phyloP scores from a whole-genome alignment of 2,113 vertebrate genomes.

The Forbesichthys papilliferus region DNA sequence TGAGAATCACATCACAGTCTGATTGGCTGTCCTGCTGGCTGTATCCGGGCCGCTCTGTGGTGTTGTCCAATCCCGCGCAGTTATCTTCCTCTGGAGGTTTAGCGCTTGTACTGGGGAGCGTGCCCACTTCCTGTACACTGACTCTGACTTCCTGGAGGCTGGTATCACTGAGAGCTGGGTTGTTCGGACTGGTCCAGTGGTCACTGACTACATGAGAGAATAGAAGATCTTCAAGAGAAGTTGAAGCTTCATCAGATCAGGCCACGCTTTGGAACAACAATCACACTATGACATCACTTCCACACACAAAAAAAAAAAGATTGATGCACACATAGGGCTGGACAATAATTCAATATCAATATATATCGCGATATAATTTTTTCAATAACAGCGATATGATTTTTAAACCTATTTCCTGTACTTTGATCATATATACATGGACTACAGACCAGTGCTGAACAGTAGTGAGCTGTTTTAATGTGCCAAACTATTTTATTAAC shows the following conservation, averaged over 20 bases:
- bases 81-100: conserved; percentile 24
- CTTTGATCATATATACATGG: no score
- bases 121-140: conserved; percentile 65
- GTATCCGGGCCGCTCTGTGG: conserved; percentile 53
- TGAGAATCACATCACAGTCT: conserved; percentile 61
- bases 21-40: conserved; percentile 63
- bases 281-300: conserved; percentile 6
- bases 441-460: no score
- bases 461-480: no score
- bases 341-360: no score
- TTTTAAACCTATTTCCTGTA: no score
- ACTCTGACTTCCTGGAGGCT: conserved; percentile 69
- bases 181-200: conserved; percentile 79
- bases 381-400: no score
- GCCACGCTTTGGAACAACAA: conserved; percentile 19
- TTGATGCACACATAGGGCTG: not conserved
- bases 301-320: not conserved
- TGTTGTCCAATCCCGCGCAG: conserved; percentile 53
- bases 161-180: conserved; percentile 55
- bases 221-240: conserved; percentile 79
- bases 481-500: no score
- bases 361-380: no score
- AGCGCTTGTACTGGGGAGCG: conserved; percentile 69
- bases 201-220: conserved; percentile 82
- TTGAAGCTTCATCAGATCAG: conserved; percentile 70